These are phyloP conservation scores for Sinodicranocentrus sp. DNA, from an alignment of 2,888 invertebrate genomes.

Conservation along the genomic window DNA sequence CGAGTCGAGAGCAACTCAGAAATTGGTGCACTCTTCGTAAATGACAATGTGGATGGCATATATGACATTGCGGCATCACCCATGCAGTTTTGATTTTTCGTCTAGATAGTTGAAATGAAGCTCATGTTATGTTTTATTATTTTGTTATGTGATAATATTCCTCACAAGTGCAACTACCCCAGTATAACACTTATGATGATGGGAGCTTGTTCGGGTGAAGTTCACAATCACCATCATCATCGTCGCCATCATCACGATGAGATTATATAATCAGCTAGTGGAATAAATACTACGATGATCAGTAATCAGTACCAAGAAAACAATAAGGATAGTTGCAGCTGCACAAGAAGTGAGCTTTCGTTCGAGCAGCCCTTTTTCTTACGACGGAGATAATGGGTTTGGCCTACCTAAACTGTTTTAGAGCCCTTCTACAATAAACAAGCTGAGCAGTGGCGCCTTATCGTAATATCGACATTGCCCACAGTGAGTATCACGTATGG, in stretches of 20 bases:
- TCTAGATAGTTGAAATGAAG: background rate
- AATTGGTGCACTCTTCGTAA: too few relatives aligned
- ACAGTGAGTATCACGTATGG: background rate
- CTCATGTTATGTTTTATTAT: background rate
- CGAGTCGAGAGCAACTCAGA: too few relatives aligned
- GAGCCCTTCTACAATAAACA: slow-evolving; percentile 41
- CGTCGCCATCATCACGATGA: background rate
- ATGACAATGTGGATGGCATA: too few relatives aligned
- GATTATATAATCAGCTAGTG: slow-evolving; percentile 11
- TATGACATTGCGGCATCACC: slow-evolving; percentile 9
- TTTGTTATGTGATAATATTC: background rate
- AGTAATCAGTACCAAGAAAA: background rate
- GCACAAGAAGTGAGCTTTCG: background rate
- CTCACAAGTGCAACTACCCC: background rate
- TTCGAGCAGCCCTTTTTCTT: background rate
- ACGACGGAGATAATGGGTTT: slow-evolving; percentile 49
- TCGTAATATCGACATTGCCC: background rate
- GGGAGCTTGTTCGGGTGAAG: slow-evolving; percentile 12
- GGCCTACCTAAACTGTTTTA: slow-evolving; percentile 59
- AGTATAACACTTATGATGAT: too few relatives aligned
- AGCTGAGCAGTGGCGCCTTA: background rate
- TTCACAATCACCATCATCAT: slow-evolving; percentile 27
- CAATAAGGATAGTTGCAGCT: background rate
- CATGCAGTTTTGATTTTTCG: background rate
- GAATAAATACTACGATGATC: slow-evolving; percentile 29